phyloP scores from a whole-genome alignment of 2,888 invertebrate species.

The Megamerina dolium region DNA sequence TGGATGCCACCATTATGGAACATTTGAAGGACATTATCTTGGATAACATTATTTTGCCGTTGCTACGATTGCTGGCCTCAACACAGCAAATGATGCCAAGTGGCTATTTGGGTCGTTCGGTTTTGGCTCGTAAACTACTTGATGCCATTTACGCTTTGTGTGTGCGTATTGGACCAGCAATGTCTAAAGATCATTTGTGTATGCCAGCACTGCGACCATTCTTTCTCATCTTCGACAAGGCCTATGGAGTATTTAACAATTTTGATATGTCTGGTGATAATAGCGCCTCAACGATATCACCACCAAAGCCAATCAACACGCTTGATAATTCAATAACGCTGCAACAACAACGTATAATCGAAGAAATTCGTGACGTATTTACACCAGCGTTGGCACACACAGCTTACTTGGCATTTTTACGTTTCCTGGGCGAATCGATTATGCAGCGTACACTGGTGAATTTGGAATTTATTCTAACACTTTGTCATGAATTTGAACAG shows the following conservation, averaged over 20 bases:
- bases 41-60: conserved; percentile 75
- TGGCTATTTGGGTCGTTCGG: conserved; percentile 66
- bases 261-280: conserved; percentile 26
- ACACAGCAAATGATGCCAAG: conserved; percentile 75
- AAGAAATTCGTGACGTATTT: conserved; percentile 78
- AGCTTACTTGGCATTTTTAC: conserved; percentile 70
- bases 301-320: conserved; percentile 15
- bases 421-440: conserved; percentile 64
- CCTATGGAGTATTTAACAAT: conserved; percentile 41
- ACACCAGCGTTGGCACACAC: conserved; percentile 78
- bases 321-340: conserved; percentile 21
- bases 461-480: conserved; percentile 65
- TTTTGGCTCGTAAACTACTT: conserved; percentile 74
- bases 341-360: conserved; percentile 53
- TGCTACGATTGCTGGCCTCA: conserved; percentile 74
- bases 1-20: conserved; percentile 81
- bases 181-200: conserved; percentile 68
- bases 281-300: conserved; percentile 32
- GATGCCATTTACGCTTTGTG: conserved; percentile 78
- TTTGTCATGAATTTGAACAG: conserved; percentile 71
- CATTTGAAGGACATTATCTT: conserved; percentile 80
- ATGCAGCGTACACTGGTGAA: conserved; percentile 72
- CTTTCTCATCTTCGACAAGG: conserved; percentile 75
- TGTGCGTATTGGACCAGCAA: conserved; percentile 67
- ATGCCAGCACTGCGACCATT: conserved; percentile 68